These are phyloP conservation scores for Tonatia bakeri DNA, from an alignment of 2,113 vertebrate species.

Conservation along the genomic window DNA sequence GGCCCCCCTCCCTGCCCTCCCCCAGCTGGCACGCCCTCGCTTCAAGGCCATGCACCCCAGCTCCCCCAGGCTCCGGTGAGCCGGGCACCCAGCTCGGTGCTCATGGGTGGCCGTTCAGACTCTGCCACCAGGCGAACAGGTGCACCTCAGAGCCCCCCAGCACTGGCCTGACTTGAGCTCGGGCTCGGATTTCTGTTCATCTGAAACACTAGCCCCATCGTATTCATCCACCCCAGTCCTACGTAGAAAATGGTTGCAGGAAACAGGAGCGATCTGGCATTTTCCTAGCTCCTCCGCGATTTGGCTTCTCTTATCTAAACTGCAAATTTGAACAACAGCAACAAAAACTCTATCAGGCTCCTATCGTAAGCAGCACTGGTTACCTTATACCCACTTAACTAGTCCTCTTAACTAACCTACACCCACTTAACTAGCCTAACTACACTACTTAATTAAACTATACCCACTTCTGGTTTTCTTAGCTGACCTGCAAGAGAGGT, in stretches of 20 bases:
- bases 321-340: neutral
- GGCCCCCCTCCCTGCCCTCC: neutral
- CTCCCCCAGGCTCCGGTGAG: neutral
- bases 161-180: neutral
- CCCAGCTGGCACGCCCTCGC: neutral
- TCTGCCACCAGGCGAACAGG: neutral
- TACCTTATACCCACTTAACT: neutral
- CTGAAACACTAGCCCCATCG: neutral
- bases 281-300: neutral
- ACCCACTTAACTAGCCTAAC: neutral
- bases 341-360: neutral
- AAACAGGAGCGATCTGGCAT: neutral
- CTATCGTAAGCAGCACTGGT: neutral
- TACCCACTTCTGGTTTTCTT: too few relatives aligned
- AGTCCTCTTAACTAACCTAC: neutral
- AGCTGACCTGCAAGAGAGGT: neutral
- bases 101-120: neutral
- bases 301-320: neutral
- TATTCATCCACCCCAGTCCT: neutral
- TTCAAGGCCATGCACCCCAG: neutral
- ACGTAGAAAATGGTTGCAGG: neutral
- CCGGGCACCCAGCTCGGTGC: rapidly evolving
- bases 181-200: neutral
- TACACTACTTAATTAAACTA: neutral
- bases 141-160: rapidly evolving